Evolutionary conservation across 2,113 vertebrate species (phyloP), one percentile per base, ranked within the genome.

Genomic region (Campylorhamphus procurvoides): DNA sequence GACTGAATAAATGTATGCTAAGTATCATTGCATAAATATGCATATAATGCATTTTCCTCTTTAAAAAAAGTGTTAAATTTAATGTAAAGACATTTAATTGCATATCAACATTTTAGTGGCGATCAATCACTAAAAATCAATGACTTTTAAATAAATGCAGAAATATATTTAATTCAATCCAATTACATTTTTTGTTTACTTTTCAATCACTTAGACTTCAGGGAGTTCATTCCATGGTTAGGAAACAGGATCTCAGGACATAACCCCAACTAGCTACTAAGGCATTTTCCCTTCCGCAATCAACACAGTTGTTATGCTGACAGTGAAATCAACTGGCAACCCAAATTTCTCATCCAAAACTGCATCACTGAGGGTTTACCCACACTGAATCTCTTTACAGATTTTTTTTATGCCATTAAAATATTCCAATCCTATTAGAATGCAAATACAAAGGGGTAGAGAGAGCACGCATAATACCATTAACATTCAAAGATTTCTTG

Each of bases 1-100:
- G 93, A 81, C 44, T 95, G 96, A 95, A 96, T 95, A 96, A 97
- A 95, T 95, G 80, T 93, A 89, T 91, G 89, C 52, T 94, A 96
- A 96, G 69, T 95, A 92, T 95, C 80, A 87, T 50, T 78, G 62
- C 86, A 97, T 94, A 97, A 95, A 96, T 94, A 96, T 76, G 84
- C 94, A 95, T 91, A 97, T 94, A 97, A 96, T 95, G 62, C 81
- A 76, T 87, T 89, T 89, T 91, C 49, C 18, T 69, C 35, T 83
- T 74, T 63, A 18, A n/a, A 84, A 68, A 71, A 94, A 58, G 50
- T 64, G 87, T 73, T 95, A 75, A 27, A 72, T 84, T 81, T 89
- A 94, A 95, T 76, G 82, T 95, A 95, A 91, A 94, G 81, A 46
- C 31, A 68, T 75, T 84, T 79, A 83, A 95, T 93, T 76, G 58